Percentiles rank a stretch among this genome's conserved stretches.
These are phyloP conservation scores for Dysmachus trigonus DNA, from an alignment of 2,888 invertebrate species.

Conservation along the genomic window DNA sequence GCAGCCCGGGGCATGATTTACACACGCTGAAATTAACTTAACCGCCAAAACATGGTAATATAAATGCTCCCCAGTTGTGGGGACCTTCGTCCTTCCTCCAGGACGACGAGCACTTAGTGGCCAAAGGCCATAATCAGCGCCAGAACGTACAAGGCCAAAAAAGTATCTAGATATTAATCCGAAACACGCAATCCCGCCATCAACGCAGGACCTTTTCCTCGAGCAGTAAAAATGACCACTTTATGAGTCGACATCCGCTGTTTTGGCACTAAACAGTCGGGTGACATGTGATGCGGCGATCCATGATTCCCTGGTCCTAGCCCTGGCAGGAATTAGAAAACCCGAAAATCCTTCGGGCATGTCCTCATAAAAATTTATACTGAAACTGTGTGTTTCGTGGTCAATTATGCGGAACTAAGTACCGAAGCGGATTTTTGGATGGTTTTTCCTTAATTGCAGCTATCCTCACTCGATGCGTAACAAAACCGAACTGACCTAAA, in stretches of 20 bases:
- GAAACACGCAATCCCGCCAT: background rate
- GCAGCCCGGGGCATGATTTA: background rate
- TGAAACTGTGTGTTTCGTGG: background rate
- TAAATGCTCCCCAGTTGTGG: background rate
- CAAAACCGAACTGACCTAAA: background rate
- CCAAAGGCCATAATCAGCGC: background rate
- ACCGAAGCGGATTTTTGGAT: background rate
- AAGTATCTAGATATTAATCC: background rate
- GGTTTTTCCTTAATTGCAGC: background rate
- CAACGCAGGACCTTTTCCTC: background rate
- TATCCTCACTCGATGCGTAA: background rate
- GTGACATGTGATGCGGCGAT: background rate
- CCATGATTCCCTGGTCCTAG: background rate
- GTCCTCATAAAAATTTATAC: background rate
- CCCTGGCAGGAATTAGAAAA: background rate
- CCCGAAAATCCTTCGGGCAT: background rate
- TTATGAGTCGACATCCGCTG: background rate
- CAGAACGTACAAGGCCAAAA: background rate
- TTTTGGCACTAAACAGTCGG: background rate
- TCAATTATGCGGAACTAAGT: conserved; percentile 6
- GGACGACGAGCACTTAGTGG: background rate
- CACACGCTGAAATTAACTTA: background rate
- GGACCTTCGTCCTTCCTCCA: background rate
- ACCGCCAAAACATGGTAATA: background rate
- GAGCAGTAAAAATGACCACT: background rate